Conservation (phyloP, 2,888 invertebrate genomes). For the Calephelis perditalis region DNA sequence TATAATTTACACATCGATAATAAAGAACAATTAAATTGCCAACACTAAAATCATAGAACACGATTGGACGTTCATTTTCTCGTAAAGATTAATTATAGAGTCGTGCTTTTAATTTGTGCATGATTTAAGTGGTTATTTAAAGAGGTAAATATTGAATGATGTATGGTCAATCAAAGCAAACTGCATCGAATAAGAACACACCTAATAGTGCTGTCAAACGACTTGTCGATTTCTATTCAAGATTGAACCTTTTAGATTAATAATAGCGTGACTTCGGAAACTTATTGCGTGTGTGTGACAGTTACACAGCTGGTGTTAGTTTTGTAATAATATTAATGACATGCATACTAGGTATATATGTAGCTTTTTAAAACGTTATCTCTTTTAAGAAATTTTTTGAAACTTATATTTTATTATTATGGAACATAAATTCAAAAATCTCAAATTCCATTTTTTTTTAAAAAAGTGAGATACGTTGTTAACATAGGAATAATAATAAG, state of each 20-base stretch:
- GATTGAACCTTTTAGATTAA: conserved; percentile 24
- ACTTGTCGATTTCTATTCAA: conserved; percentile 30
- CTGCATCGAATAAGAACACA: conserved; percentile 32
- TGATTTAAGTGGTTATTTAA: conserved; percentile 43
- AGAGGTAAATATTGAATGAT: conserved; percentile 39
- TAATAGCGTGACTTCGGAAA: conserved; percentile 28
- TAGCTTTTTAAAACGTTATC: too few relatives aligned
- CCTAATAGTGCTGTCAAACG: conserved; percentile 41
- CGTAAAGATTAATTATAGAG: conserved; percentile 51
- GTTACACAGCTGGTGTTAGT: conserved; percentile 13
- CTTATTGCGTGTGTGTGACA: conserved; percentile 12
- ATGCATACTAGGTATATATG: background rate
- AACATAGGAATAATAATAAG: too few relatives aligned
- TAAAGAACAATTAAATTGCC: conserved; percentile 26
- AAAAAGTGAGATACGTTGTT: too few relatives aligned
- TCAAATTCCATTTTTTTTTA: too few relatives aligned
- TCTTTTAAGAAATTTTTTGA: too few relatives aligned
- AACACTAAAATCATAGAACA: conserved; percentile 37
- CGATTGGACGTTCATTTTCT: conserved; percentile 48
- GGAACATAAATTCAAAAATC: too few relatives aligned
- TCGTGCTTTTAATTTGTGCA: conserved; percentile 60
- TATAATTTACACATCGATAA: conserved; percentile 19
- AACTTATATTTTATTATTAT: too few relatives aligned
- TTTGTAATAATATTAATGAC: conserved; percentile 7
- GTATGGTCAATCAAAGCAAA: conserved; percentile 37